phyloP scores from a whole-genome alignment of 2,888 invertebrate genomes.

The Leptopterna dolabrata region DNA sequence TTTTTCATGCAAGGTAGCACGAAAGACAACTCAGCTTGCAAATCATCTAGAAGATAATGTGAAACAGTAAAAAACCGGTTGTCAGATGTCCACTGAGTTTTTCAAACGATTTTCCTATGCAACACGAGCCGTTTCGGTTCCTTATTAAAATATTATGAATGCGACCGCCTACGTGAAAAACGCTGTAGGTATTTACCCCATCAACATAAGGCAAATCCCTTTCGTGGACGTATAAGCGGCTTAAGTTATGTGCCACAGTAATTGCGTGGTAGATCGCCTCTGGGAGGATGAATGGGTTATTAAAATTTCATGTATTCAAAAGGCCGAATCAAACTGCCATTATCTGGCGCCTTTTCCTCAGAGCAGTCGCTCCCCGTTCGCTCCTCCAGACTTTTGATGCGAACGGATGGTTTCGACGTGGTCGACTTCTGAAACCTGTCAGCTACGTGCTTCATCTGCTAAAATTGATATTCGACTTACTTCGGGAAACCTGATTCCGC shows the following conservation, averaged over 20 bases:
- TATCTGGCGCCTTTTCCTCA: conserved; percentile 27
- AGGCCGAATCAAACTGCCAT: conserved; percentile 39
- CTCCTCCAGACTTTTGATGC: not conserved
- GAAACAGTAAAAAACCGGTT: too few relatives aligned
- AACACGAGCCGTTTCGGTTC: not conserved
- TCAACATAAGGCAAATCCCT: conserved; percentile 19
- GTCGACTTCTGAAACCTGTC: too few relatives aligned
- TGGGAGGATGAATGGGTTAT: conserved; percentile 42
- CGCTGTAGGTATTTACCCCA: not conserved
- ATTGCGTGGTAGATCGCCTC: conserved; percentile 34
- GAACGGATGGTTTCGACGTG: too few relatives aligned
- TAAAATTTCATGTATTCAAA: conserved; percentile 48
- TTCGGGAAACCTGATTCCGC: not conserved
- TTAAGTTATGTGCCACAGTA: conserved; percentile 29
- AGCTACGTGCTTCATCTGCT: too few relatives aligned
- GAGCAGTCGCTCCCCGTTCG: not conserved
- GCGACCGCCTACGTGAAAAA: not conserved
- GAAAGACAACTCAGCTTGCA: too few relatives aligned
- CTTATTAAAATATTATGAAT: not conserved
- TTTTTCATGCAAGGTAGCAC: too few relatives aligned
- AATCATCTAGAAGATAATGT: too few relatives aligned
- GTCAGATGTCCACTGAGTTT: not conserved
- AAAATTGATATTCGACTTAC: not conserved
- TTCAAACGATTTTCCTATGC: not conserved
- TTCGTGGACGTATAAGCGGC: not conserved